Evolutionary conservation across 2,113 vertebrate genomes (phyloP).

Genomic region (Tauraco erythrolophus): DNA sequence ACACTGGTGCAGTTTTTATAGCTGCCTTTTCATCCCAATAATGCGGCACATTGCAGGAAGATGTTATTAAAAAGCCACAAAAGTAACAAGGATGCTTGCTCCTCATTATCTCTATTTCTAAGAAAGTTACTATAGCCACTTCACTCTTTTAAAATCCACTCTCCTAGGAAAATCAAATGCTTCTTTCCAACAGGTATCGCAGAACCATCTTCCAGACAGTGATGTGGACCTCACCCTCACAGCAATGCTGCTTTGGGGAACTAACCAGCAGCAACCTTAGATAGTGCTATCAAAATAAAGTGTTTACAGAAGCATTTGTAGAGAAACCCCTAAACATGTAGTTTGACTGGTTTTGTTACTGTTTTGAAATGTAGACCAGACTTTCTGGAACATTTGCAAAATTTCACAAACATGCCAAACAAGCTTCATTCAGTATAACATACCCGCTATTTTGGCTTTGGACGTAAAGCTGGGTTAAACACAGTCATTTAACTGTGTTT

Average conservation of each 20-base stretch:
- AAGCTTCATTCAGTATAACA: background rate
- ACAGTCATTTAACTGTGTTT: background rate
- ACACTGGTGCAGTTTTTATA: conserved; percentile 39
- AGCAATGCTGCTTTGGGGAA: background rate
- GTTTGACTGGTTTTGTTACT: background rate
- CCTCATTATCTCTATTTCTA: background rate
- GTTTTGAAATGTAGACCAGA: background rate
- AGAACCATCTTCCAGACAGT: background rate
- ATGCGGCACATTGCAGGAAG: background rate
- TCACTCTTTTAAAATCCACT: background rate
- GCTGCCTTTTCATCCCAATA: background rate
- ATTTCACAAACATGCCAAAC: background rate
- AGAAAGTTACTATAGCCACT: background rate
- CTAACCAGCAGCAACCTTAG: background rate
- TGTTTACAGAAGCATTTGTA: background rate
- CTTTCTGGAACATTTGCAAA: background rate
- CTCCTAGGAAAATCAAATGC: background rate
- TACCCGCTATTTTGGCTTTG: background rate
- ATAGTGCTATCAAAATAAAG: background rate
- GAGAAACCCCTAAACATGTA: background rate
- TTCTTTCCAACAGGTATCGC: background rate
- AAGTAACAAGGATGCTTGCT: background rate
- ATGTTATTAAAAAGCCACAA: background rate
- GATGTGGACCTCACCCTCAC: background rate
- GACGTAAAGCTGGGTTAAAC: background rate